phyloP scores from a whole-genome alignment of 2,113 vertebrate species.

The Eretmochelys imbricata region DNA sequence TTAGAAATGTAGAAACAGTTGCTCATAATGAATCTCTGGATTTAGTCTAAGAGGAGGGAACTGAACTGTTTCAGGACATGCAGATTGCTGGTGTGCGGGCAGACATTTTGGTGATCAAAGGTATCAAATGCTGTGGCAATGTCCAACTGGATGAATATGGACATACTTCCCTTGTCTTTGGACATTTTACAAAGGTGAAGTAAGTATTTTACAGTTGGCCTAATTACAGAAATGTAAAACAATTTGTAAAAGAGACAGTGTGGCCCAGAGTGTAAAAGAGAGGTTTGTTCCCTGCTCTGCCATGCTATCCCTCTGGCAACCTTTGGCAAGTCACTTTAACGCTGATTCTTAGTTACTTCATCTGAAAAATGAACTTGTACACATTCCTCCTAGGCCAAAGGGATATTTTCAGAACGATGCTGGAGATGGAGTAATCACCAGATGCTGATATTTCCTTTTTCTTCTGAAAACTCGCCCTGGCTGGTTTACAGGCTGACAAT shows the following conservation, averaged over 20 bases:
- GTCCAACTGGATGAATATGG: background rate
- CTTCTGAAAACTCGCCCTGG: background rate
- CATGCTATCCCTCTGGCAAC: background rate
- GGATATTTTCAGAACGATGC: background rate
- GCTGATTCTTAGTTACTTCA: background rate
- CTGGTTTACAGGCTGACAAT: background rate
- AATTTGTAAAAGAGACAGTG: background rate
- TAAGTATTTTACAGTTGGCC: background rate
- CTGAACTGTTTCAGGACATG: background rate
- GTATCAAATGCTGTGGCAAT: background rate
- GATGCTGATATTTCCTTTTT: background rate
- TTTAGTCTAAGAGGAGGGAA: background rate
- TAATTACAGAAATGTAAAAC: background rate
- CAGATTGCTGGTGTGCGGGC: background rate
- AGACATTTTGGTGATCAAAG: background rate
- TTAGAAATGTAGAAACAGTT: background rate
- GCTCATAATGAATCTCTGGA: background rate
- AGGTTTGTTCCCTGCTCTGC: background rate
- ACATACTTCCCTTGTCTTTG: background rate
- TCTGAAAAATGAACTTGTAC: background rate
- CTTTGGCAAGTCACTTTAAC: too few species aligned
- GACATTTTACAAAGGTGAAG: background rate
- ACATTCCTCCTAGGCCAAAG: background rate
- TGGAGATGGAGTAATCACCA: background rate
- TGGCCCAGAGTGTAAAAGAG: background rate